Conservation (phyloP, 2,797 vertebrate species). For the Amazonetta brasiliensis region DNA sequence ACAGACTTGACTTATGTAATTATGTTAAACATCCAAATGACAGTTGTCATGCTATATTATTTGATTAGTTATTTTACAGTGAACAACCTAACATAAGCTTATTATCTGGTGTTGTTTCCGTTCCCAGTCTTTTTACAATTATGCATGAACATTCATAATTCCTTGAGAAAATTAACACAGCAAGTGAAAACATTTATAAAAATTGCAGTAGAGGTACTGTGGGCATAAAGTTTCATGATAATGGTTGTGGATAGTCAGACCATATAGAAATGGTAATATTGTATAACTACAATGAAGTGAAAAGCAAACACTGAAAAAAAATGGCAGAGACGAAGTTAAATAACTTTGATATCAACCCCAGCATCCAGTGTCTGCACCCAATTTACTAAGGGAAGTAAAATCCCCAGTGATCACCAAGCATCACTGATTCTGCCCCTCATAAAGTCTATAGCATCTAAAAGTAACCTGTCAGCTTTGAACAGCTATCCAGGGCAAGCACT, state of each 20-base stretch:
- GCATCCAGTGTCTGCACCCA: neutral
- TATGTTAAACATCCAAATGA: neutral
- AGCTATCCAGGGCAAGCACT: neutral
- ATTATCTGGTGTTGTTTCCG: neutral
- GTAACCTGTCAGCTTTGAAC: neutral
- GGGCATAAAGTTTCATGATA: neutral
- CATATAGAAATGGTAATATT: neutral
- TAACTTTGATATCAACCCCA: neutral
- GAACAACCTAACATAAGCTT: neutral
- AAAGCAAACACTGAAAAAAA: neutral
- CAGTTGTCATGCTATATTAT: neutral
- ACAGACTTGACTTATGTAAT: neutral
- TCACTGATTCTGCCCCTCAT: neutral
- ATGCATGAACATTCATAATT: neutral
- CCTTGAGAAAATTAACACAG: neutral
- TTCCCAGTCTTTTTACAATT: neutral
- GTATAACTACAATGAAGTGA: neutral
- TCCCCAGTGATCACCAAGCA: accelerated
- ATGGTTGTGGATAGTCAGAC: neutral
- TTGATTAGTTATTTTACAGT: neutral
- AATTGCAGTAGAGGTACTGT: neutral
- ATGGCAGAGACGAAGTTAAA: neutral
- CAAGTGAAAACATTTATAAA: neutral
- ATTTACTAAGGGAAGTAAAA: neutral
- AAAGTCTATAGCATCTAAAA: neutral